Evolutionary conservation across 2,888 invertebrate species (phyloP).

Genomic region (Teleiodes luculella): DNA sequence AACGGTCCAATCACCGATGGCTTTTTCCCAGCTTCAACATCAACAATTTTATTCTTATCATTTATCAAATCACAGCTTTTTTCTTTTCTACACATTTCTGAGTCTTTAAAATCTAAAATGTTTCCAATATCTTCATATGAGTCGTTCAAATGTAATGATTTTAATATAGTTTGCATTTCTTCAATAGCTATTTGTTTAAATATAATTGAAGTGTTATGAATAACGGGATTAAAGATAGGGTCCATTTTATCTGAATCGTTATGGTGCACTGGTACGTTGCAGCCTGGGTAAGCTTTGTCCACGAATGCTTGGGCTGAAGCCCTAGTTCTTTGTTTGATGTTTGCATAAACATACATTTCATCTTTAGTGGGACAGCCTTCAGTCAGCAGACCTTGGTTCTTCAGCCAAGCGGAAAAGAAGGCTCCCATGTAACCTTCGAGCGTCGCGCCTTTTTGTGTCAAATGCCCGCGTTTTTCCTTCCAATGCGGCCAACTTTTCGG

Average conservation of each 20-base stretch:
- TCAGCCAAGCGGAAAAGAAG: conserved; percentile 46
- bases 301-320: conserved; percentile 58
- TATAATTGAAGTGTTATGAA: conserved; percentile 48
- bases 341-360: conserved; percentile 56
- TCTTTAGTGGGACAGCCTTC: conserved; percentile 44
- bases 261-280: conserved; percentile 53
- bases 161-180: conserved; percentile 46
- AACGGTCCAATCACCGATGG: conserved; percentile 56
- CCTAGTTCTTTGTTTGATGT: conserved; percentile 55
- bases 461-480: conserved; percentile 48
- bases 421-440: conserved; percentile 59
- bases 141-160: conserved; percentile 40
- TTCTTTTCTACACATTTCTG: conserved; percentile 43
- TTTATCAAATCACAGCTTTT: conserved; percentile 48
- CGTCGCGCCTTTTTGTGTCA: conserved; percentile 52
- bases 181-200: conserved; percentile 43
- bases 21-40: conserved; percentile 41
- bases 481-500: conserved; percentile 55
- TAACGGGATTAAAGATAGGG: conserved; percentile 53
- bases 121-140: conserved; percentile 44
- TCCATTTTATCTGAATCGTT: conserved; percentile 36
- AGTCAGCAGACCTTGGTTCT: conserved; percentile 38
- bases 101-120: conserved; percentile 57
- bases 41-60: conserved; percentile 41
- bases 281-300: conserved; percentile 49